Base-by-base conservation (phyloP, 2,888 invertebrate genomes). In the Pachliopta kotzebuea region DNA sequence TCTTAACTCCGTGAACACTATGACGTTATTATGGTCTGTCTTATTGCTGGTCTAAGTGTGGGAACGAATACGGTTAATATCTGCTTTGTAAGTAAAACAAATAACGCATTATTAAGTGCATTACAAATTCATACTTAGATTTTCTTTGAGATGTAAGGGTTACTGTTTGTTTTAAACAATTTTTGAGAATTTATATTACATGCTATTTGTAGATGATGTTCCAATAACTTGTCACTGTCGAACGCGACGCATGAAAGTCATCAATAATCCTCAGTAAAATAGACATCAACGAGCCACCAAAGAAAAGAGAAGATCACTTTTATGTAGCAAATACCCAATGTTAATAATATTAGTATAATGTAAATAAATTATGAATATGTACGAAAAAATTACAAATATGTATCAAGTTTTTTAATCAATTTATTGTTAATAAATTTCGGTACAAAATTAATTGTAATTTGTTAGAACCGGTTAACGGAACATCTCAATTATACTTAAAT, bases 401-500 rank as follows among this genome's bases (percentile, higher is more conserved):
- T n/a, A n/a, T n/a, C n/a, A n/a, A n/a, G n/a, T n/a, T n/a, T n/a
- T n/a, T n/a, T n/a, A n/a, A n/a, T n/a, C n/a, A n/a, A n/a, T 45
- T n/a, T 45, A 4, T 45, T 6, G 6, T 4, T 45, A 45, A 45
- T 18, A n/a, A 45, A 45, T 9, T 45, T n/a, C 6, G n/a, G n/a
- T 9, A 18, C 4, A 18, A 45, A 45, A n/a, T 6, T 6, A 45
- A 45, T 7, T 18, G n/a, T n/a, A 45, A n/a, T 45, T 45, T 45
- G 7, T n/a, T n/a, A 7, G 6, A 7, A 45, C 37, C 9, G 9
- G 1, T n/a, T 60, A 37, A 54, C 59, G 56, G 55, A 56, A 67
- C 59, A 56, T 67, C 67, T 67, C 63, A 59, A 67, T 64, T 60
- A 65, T 37, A 24, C n/a, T 50, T 53, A 42, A 45, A 54, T 61